These are phyloP conservation scores for Meteorus sp. DNA, from an alignment of 1,140 invertebrate genomes.

Conservation along the genomic window DNA sequence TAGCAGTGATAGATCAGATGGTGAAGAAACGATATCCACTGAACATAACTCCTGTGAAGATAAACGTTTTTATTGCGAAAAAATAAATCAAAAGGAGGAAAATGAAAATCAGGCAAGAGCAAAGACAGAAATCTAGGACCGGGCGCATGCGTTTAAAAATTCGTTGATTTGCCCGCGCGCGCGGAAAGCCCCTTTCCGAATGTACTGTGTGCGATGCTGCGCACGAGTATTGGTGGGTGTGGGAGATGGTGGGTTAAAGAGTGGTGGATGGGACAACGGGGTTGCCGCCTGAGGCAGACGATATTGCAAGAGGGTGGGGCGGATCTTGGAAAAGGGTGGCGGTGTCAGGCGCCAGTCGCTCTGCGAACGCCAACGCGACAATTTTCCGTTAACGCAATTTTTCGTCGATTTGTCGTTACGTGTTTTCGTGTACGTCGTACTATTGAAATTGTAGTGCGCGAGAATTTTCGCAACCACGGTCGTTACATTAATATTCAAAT, in stretches of 20 bases:
- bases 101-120: conserved; percentile 41
- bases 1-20: no score
- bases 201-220: background rate
- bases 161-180: no score
- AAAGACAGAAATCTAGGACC: conserved; percentile 43
- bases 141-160: conserved; percentile 31
- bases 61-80: conserved; percentile 50
- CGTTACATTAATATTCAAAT: no score
- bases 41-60: conserved; percentile 42
- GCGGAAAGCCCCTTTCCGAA: no score
- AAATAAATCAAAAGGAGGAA: conserved; percentile 41
- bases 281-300: conserved; percentile 6
- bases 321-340: conserved; percentile 44
- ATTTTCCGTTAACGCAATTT: conserved; percentile 15
- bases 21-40: no score
- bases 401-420: background rate
- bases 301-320: conserved; percentile 36
- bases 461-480: no score
- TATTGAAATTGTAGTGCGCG: no score
- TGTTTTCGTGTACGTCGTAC: background rate
- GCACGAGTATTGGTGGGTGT: background rate
- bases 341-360: conserved; percentile 43
- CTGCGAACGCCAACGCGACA: conserved; percentile 36
- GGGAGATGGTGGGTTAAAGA: background rate
- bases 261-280: background rate